phyloP scores from a whole-genome alignment of 2,113 vertebrate species.

The Clarias magur region DNA sequence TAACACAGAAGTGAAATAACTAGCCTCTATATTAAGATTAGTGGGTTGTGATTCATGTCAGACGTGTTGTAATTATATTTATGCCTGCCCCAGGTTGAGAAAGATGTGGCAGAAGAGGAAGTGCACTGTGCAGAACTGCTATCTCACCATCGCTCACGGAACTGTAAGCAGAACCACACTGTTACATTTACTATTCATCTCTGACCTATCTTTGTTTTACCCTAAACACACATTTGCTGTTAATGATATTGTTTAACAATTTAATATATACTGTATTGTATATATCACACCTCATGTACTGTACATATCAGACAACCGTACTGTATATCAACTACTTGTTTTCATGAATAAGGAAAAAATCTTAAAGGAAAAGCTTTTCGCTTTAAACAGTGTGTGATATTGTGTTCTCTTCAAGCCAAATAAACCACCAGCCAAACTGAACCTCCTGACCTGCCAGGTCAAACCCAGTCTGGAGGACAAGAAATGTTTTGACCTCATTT shows the following conservation, averaged over 20 bases:
- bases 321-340: background rate
- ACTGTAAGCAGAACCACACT: conserved; percentile 59
- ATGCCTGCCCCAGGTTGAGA: conserved; percentile 63
- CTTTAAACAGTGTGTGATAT: background rate
- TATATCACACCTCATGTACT: background rate
- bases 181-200: background rate
- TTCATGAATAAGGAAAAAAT: background rate
- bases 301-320: background rate
- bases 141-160: conserved; percentile 74
- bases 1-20: background rate
- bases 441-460: conserved; percentile 77
- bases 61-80: conserved; percentile 3
- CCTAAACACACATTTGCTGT: background rate
- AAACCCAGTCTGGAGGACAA: conserved; percentile 72
- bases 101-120: conserved; percentile 78
- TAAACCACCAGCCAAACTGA: conserved; percentile 68
- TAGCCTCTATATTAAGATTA: background rate
- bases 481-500: conserved; percentile 75
- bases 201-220: background rate
- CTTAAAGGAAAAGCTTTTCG: background rate
- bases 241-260: background rate
- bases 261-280: background rate
- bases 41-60: background rate
- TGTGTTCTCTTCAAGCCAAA: conserved; percentile 58
- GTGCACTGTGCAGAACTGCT: conserved; percentile 72